Evolutionary conservation across 2,797 vertebrate species (phyloP).

Genomic region (Loriculus beryllinus): DNA sequence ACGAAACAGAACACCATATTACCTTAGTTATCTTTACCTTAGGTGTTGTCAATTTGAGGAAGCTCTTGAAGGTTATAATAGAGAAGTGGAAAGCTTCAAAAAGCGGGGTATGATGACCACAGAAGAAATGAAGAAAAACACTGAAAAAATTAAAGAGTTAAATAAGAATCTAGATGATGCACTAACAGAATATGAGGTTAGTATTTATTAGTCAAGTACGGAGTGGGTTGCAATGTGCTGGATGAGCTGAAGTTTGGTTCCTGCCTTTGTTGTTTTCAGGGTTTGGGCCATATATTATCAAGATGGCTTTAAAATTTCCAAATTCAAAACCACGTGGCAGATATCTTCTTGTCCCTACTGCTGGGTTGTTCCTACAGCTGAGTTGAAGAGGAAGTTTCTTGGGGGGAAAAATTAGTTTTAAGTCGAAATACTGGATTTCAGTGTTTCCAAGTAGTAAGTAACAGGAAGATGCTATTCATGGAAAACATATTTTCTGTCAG

Average conservation of each 20-base stretch:
- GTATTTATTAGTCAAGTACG: not conserved
- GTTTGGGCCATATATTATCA: not conserved
- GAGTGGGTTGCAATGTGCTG: not conserved
- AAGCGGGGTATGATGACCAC: slow-evolving; percentile 76
- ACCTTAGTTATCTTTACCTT: not conserved
- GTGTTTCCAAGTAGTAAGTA: not conserved
- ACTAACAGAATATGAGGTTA: slow-evolving; percentile 83
- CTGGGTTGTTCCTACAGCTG: not conserved
- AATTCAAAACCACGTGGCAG: not conserved
- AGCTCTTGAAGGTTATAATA: slow-evolving; percentile 72
- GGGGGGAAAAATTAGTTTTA: not conserved
- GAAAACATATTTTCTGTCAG: not conserved
- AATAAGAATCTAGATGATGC: slow-evolving; percentile 77
- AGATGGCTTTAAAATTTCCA: not conserved
- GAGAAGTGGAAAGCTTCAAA: slow-evolving; percentile 82
- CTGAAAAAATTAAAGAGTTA: slow-evolving; percentile 79
- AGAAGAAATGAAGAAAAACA: slow-evolving; percentile 84
- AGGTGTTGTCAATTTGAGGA: slow-evolving; percentile 79
- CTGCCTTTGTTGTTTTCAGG: not conserved
- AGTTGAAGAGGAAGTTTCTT: not conserved
- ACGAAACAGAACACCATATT: not conserved
- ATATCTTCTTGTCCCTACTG: not conserved
- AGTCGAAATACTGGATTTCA: not conserved
- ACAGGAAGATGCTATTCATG: not conserved
- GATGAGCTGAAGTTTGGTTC: not conserved